Evolutionary conservation across 92 coral and sea anemone species (phyloP), one percentile per base, ranked within the genome.

Genomic region (Palythoa grandis): DNA sequence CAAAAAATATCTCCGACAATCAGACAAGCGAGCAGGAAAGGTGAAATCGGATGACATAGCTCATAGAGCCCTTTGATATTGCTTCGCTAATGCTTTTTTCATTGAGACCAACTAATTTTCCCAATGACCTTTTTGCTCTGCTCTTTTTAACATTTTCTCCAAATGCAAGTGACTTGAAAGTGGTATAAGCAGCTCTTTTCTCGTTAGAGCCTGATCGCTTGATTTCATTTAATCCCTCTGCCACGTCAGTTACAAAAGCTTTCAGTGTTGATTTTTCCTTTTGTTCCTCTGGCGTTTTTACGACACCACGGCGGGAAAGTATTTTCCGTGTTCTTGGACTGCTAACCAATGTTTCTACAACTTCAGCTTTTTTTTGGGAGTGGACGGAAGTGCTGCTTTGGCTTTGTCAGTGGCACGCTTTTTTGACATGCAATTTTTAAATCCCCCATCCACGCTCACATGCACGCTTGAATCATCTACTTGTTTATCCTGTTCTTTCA

Each of bases 301-400:
- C n/a, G 14, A 82, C 24, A 70, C 90, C 77, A n/a, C 76, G 76
- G 23, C 86, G 80, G 52, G 76, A 19, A 20, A 89, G 86, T 48
- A 69, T 70, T 76, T 77, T 89, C 74, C 70, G 61, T 53, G 88
- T 89, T 71, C 92, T 83, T 50, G 92, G 88, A 56, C 92, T 89
- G 82, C 67, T 48, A 10, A 72, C 82, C 38, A 89, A 69, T 50
- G 80, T 78, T 76, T 78, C 82, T 40, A 83, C 5, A 13, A 83
- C 61, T 37, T 75, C 77, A 52, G 88, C 88, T 39, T 88, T 83
- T 74, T 74, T 13, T 37, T 73, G 43, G 88, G 86, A 40, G 80
- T 89, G 12, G 20, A 53, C 17, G 89, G 89, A n/a, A 89, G 89
- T 25, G 71, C 76, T 63, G 85, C 69, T 25, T 54, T 56, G 40